Evolutionary conservation across 92 coral and sea anemone genomes (phyloP).

Genomic region (Epizoanthus scotinus): DNA sequence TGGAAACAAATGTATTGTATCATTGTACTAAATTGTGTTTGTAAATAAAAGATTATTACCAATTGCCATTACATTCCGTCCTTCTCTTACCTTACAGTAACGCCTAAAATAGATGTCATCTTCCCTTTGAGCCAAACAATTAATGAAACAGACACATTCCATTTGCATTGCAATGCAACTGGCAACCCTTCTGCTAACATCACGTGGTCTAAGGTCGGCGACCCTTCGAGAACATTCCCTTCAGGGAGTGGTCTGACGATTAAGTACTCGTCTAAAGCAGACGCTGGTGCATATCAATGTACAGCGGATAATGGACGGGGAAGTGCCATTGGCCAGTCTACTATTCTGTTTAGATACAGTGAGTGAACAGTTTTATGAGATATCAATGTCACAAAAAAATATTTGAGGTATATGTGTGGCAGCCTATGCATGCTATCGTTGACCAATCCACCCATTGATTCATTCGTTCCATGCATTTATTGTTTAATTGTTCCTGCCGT

Average conservation of each 20-base stretch:
- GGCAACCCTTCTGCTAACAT: conserved; percentile 76
- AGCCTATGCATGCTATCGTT: neutral
- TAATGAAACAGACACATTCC: conserved; percentile 64
- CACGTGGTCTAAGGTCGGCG: conserved; percentile 57
- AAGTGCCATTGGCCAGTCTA: conserved; percentile 39
- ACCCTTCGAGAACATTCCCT: conserved; percentile 29
- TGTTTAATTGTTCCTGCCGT: no score
- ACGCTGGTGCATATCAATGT: conserved; percentile 67
- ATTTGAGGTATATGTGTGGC: neutral
- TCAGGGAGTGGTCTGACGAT: conserved; percentile 37
- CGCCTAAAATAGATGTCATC: conserved; percentile 53
- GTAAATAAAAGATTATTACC: neutral
- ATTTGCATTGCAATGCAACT: conserved; percentile 72
- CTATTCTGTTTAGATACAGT: conserved; percentile 59
- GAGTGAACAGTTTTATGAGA: conserved; percentile 28
- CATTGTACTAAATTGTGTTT: neutral
- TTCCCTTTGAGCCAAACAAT: conserved; percentile 55
- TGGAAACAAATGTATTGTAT: no score
- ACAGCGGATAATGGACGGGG: conserved; percentile 66
- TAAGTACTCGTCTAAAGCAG: conserved; percentile 34
- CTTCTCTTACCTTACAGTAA: conserved; percentile 29
- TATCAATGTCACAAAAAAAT: no score
- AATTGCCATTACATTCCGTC: no score
- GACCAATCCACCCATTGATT: no score
- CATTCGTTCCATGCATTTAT: no score